A percentile compares a stretch with the other conserved stretches of the same genome.
Conservation (phyloP, 1,140 invertebrate genomes). For the Drosophila neocordata region DNA sequence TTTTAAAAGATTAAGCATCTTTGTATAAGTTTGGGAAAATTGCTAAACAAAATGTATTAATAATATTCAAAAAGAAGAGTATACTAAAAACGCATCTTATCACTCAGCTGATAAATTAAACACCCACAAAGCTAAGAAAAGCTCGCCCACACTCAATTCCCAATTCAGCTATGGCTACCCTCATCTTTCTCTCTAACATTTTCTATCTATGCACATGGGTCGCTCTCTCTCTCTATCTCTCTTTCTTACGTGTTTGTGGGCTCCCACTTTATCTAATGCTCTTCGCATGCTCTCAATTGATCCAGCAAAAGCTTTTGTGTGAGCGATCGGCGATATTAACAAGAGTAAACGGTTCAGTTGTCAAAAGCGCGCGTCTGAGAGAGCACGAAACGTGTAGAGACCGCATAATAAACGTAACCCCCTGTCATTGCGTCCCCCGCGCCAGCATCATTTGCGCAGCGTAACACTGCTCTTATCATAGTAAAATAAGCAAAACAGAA, state of each 20-base stretch:
- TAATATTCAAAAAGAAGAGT: not conserved
- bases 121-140: constrained; percentile 31
- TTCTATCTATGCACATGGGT: no score
- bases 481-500: constrained; percentile 21
- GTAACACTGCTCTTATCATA: constrained; percentile 13
- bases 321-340: no score
- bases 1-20: no score
- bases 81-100: constrained; percentile 19
- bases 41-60: not conserved
- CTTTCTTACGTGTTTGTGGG: not conserved
- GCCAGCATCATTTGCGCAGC: constrained; percentile 10
- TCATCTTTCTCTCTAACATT: no score
- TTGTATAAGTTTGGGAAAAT: not conserved
- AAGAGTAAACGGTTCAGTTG: constrained; percentile 38
- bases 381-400: constrained; percentile 8
- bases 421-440: not conserved
- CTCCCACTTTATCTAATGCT: not conserved
- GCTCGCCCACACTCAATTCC: not conserved
- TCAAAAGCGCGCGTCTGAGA: constrained; percentile 22
- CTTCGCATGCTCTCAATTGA: not conserved
- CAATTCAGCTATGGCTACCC: no score
- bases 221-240: constrained; percentile 27
- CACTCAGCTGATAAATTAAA: constrained; percentile 33
- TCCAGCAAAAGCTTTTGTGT: constrained; percentile 37
- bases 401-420: not conserved